A percentile compares a stretch with the other conserved stretches of the same genome.
Conservation (phyloP, 2,888 invertebrate genomes). For the Plusia festucae region DNA sequence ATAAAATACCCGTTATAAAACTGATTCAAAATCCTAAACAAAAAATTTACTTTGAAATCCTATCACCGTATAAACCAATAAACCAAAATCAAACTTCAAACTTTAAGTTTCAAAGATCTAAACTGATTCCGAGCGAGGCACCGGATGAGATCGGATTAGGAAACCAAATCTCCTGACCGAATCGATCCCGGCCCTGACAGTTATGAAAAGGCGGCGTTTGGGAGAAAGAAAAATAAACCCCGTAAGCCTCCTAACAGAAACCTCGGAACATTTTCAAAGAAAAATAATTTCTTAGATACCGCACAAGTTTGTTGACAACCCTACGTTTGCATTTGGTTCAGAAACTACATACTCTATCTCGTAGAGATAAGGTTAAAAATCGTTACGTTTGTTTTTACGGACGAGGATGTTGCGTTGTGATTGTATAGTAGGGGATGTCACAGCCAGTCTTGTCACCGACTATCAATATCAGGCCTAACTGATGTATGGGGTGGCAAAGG, state of each 20-base stretch:
- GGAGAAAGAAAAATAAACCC: constrained; percentile 74
- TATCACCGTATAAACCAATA: constrained; percentile 49
- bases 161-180: constrained; percentile 76
- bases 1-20: background rate
- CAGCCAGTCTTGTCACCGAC: constrained; percentile 80
- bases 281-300: constrained; percentile 82
- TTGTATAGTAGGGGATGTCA: constrained; percentile 75
- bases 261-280: constrained; percentile 79
- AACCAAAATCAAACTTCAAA: constrained; percentile 59
- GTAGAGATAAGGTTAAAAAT: constrained; percentile 55
- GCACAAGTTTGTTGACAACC: constrained; percentile 73
- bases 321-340: constrained; percentile 45
- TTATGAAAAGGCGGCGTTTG: constrained; percentile 84
- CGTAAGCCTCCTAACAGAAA: constrained; percentile 78
- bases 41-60: background rate
- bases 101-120: constrained; percentile 33
- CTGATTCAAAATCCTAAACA: background rate
- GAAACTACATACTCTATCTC: constrained; percentile 44
- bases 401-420: constrained; percentile 46
- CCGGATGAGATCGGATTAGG: constrained; percentile 75
- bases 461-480: constrained; percentile 86
- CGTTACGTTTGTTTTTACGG: constrained; percentile 11
- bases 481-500: constrained; percentile 86
- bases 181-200: constrained; percentile 77
- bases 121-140: constrained; percentile 53